These are phyloP conservation scores for Malurus elegans DNA, from an alignment of 2,113 vertebrate genomes.

Conservation along the genomic window DNA sequence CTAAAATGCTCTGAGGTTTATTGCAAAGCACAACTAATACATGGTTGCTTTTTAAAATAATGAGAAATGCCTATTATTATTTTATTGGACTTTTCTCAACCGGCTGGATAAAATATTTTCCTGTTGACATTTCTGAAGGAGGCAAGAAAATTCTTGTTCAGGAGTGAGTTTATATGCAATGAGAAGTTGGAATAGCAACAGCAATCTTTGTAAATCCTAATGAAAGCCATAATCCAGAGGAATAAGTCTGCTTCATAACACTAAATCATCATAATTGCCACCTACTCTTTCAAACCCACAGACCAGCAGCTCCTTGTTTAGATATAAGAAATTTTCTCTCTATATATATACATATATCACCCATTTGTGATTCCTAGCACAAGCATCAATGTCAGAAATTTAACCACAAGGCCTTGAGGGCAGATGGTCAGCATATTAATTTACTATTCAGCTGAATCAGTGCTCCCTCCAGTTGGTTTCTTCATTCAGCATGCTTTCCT, in stretches of 20 bases:
- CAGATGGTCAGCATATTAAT: constrained; percentile 14
- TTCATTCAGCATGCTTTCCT: constrained; percentile 8
- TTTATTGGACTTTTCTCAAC: neutral
- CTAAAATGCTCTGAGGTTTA: neutral
- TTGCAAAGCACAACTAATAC: neutral
- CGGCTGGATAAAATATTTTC: neutral
- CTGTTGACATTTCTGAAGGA: neutral
- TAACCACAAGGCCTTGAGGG: constrained; percentile 25
- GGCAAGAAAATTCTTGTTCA: neutral
- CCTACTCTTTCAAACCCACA: neutral
- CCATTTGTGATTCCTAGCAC: neutral
- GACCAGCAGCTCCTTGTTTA: neutral
- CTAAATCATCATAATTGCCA: neutral
- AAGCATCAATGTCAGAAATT: constrained; percentile 4
- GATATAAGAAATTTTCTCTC: neutral
- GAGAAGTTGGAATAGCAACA: neutral
- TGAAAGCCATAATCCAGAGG: neutral
- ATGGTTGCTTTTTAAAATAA: neutral
- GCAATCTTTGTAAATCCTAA: neutral
- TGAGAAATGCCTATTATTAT: neutral
- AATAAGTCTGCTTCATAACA: neutral
- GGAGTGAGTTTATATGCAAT: neutral
- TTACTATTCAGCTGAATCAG: constrained; percentile 17
- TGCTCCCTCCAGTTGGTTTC: neutral
- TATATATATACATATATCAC: neutral